Evolutionary conservation across 2,888 invertebrate genomes (phyloP).

Genomic region (Pachydiplax longipennis): DNA sequence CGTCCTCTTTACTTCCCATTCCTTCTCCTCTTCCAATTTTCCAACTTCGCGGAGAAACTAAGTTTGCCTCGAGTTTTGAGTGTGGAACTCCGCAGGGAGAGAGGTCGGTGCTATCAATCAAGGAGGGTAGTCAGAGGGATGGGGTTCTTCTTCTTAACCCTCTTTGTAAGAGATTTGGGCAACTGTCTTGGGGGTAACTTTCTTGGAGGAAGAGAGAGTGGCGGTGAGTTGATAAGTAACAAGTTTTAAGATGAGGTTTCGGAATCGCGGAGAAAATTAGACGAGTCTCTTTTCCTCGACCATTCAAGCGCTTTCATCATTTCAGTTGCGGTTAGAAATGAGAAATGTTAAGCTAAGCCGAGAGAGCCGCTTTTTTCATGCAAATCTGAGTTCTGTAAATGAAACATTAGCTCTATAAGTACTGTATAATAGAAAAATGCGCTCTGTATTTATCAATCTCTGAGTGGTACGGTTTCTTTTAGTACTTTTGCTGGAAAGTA

Average conservation of each 20-base stretch:
- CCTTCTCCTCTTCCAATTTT: neutral
- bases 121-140: neutral
- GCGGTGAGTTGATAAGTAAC: neutral
- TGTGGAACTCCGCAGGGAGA: neutral
- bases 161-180: constrained; percentile 15
- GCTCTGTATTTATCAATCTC: too few species aligned
- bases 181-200: neutral
- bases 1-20: neutral
- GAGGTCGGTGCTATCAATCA: constrained; percentile 10
- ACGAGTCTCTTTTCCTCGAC: neutral
- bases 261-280: neutral
- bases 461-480: too few species aligned
- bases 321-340: too few species aligned
- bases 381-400: too few species aligned
- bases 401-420: too few species aligned
- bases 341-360: too few species aligned
- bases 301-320: neutral
- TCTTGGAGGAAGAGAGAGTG: neutral
- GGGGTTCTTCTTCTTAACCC: neutral
- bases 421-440: too few species aligned
- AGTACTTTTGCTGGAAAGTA: too few species aligned
- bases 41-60: constrained; percentile 11
- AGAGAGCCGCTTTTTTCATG: too few species aligned
- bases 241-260: neutral
- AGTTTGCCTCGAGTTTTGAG: constrained; percentile 33